phyloP scores from a whole-genome alignment of 2,113 vertebrate genomes.

The Leptocoma aspasia region DNA sequence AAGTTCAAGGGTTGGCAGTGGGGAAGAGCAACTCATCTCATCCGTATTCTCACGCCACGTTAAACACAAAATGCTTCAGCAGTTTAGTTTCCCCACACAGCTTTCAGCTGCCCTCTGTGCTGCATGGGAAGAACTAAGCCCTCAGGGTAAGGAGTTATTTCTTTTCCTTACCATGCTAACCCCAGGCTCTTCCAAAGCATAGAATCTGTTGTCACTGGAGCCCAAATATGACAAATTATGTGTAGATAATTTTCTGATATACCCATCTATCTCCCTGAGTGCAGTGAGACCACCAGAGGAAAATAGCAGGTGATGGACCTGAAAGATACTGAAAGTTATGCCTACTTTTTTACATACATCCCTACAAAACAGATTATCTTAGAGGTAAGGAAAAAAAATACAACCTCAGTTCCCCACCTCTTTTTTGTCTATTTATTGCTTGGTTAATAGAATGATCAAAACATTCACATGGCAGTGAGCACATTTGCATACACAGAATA shows the following conservation, averaged over 20 bases:
- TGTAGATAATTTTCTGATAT: slow-evolving; percentile 52
- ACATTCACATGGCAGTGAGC: background rate
- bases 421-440: background rate
- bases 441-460: background rate
- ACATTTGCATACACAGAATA: background rate
- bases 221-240: slow-evolving; percentile 62
- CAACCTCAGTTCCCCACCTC: background rate
- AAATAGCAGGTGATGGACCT: background rate
- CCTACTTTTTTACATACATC: background rate
- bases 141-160: slow-evolving; percentile 46
- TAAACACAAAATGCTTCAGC: background rate
- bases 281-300: background rate
- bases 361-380: background rate
- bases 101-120: slow-evolving; percentile 17
- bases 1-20: background rate
- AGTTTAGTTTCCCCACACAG: background rate
- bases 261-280: slow-evolving; percentile 56
- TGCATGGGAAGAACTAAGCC: background rate
- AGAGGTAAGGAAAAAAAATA: background rate
- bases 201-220: slow-evolving; percentile 30
- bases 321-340: background rate
- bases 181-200: slow-evolving; percentile 27
- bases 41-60: background rate
- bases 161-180: slow-evolving; percentile 32
- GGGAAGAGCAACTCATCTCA: background rate